These are phyloP conservation scores for Saxidomus purpurata DNA, from an alignment of 1,140 invertebrate genomes.

Conservation along the genomic window DNA sequence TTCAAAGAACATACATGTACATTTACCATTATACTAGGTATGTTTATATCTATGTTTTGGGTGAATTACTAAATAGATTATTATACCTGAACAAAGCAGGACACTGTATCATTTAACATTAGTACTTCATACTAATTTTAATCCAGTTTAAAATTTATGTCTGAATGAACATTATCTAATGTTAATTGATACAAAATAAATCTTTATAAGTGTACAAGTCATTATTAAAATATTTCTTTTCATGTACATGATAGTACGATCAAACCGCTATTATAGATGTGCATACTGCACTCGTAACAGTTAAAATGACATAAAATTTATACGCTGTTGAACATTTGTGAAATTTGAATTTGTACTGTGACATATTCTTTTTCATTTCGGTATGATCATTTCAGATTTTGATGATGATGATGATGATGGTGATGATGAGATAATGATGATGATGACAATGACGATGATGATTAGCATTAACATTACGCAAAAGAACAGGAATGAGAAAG, in stretches of 20 bases:
- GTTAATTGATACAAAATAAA: background rate
- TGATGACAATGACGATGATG: background rate
- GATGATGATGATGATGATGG: background rate
- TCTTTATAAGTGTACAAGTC: background rate
- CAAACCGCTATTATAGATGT: background rate
- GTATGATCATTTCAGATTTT: no score
- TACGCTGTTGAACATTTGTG: background rate
- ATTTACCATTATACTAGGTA: no score
- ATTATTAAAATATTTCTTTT: slow-evolving; percentile 22
- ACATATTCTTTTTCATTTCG: no score
- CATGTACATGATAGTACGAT: background rate
- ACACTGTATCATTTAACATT: no score
- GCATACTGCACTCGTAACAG: background rate
- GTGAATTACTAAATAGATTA: no score
- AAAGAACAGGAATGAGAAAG: no score
- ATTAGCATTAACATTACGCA: no score
- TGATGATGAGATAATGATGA: background rate
- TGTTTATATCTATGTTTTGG: no score
- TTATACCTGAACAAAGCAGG: no score
- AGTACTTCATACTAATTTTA: background rate
- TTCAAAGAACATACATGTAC: no score
- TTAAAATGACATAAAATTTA: slow-evolving; percentile 15
- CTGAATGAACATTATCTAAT: background rate
- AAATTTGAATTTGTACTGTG: background rate
- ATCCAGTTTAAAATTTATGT: background rate